Conservation (phyloP, 2,888 invertebrate genomes). For the Lasioglossum malachurum region DNA sequence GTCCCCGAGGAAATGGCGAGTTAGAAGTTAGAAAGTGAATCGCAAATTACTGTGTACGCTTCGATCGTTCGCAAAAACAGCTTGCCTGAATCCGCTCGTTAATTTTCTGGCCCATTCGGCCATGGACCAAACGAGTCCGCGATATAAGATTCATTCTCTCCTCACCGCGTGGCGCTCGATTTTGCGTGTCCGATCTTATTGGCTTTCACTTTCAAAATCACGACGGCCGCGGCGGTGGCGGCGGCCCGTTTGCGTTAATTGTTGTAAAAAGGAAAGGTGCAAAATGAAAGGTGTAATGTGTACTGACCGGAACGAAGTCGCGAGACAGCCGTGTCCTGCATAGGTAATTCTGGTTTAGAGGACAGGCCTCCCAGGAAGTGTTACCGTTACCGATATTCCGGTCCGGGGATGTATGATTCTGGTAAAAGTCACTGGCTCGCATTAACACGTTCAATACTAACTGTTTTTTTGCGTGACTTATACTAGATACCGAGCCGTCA, state of each 20-base stretch:
- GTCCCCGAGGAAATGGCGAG: neutral
- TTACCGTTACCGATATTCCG: neutral
- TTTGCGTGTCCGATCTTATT: slow-evolving; percentile 24
- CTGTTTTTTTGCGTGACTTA: neutral
- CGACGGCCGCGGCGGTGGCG: neutral
- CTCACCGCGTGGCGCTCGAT: neutral
- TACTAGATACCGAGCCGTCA: neutral
- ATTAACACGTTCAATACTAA: neutral
- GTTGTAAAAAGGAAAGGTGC: slow-evolving; percentile 51
- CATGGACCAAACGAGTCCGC: neutral
- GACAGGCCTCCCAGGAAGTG: neutral
- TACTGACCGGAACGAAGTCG: slow-evolving; percentile 31
- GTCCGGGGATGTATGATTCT: neutral
- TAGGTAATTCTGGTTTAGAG: slow-evolving; percentile 3
- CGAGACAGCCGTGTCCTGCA: neutral
- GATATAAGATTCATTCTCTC: neutral
- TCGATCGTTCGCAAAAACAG: neutral
- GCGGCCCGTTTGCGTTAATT: slow-evolving; percentile 25
- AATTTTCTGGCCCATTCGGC: slow-evolving; percentile 20
- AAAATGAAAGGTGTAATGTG: slow-evolving; percentile 38
- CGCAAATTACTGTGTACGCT: neutral
- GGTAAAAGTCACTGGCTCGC: neutral
- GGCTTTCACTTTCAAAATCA: slow-evolving; percentile 62
- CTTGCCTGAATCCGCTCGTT: slow-evolving; percentile 16
- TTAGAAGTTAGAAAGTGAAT: slow-evolving; percentile 1